Evolutionary conservation across 2,888 invertebrate genomes (phyloP), one percentile per base, ranked within the genome.

Genomic region (Pachliopta kotzebuea): DNA sequence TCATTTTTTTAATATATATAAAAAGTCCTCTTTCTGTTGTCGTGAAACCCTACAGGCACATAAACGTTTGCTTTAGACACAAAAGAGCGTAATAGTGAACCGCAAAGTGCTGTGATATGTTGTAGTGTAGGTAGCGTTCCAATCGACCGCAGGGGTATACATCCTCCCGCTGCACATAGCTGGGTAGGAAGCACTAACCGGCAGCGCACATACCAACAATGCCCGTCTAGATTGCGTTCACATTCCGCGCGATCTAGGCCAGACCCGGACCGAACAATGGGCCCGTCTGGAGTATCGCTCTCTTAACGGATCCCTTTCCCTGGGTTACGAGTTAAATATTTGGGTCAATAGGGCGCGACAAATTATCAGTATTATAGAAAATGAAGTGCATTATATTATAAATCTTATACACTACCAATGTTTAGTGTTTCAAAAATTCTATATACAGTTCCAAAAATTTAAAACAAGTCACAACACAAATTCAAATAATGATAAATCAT

Each of bases 231-330:
- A 88, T 88, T 88, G 89, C 86, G 83, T 85, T 85, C 87, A 79
- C 86, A 88, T 88, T 89, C 87, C 84, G 69, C 58, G 72, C 80
- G 76, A 90, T 88, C 84, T 88, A 83, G 89, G 88, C 76, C 88
- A 81, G 72, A 53, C 24, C 72, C 71, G 70, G 66, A 69, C 72
- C 76, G 79, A 84, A 89, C 88, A 89, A 89, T 87, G 76, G 81
- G 76, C 79, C 76, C 79, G 78, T 75, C 75, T 80, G 71, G 80
- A 83, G 84, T 77, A 84, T 78, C 77, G 76, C 81, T 83, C 86
- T 85, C 84, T 85, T 79, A 84, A 66, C 71, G 73, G 76, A 79
- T 79, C 80, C 53, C 62, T 75, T 79, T 77, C 45, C 80, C 83
- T 84, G 77, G 81, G 83, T 84, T 84, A 83, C 83, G 79, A 83